A percentile compares a stretch with the other conserved stretches of the same genome.
Evolutionary conservation across 2,113 vertebrate species (phyloP).

Genomic region (Stictonetta naevosa): DNA sequence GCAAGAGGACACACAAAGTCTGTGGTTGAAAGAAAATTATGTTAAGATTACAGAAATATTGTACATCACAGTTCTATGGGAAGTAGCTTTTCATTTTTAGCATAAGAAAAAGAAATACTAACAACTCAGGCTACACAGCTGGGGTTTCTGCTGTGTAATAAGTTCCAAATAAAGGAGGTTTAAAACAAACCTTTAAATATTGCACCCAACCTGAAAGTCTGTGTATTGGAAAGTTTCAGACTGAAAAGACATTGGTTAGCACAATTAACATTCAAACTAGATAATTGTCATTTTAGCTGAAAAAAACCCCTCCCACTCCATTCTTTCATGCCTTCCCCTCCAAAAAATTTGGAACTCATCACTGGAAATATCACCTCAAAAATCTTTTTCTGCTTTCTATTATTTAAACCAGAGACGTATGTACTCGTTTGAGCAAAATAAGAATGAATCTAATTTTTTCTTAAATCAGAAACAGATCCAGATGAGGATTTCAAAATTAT

Average conservation of each 20-base stretch:
- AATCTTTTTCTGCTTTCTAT: slow-evolving; percentile 32
- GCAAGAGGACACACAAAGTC: background rate
- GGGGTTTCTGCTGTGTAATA: background rate
- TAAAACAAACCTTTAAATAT: slow-evolving; percentile 2
- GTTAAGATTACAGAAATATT: slow-evolving; percentile 30
- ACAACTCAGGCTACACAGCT: background rate
- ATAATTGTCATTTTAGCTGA: slow-evolving; percentile 11
- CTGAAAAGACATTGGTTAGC: background rate
- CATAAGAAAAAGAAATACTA: slow-evolving; percentile 9
- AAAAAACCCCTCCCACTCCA: background rate
- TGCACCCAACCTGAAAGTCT: background rate
- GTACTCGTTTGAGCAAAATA: slow-evolving; percentile 16
- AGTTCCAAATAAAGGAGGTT: background rate
- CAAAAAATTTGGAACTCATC: slow-evolving; percentile 37
- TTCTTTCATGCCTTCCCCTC: background rate
- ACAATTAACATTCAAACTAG: background rate
- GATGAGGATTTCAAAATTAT: slow-evolving; percentile 46
- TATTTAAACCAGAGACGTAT: slow-evolving; percentile 49
- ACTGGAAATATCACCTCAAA: slow-evolving; percentile 48
- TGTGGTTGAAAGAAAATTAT: slow-evolving; percentile 31
- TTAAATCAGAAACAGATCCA: slow-evolving; percentile 51
- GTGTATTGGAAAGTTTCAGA: background rate
- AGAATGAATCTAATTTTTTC: slow-evolving; percentile 19
- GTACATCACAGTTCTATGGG: background rate
- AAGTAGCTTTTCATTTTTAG: slow-evolving; percentile 49